Percentiles rank a stretch among this genome's conserved stretches.
phyloP scores from a whole-genome alignment of 2,113 vertebrate genomes.

The Brienomyrus brachyistius region DNA sequence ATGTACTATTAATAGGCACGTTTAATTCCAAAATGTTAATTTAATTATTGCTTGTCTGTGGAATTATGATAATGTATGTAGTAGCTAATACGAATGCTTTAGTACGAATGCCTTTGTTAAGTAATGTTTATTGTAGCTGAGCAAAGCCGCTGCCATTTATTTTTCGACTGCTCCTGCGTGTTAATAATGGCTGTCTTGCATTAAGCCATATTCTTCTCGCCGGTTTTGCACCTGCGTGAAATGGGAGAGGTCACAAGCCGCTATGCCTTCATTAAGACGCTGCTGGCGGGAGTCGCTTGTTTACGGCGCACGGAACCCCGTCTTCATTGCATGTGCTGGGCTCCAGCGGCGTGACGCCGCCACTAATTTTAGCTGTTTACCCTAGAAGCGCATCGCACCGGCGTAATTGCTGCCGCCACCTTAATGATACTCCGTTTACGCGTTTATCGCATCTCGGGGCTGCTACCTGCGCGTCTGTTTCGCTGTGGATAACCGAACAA shows the following conservation, averaged over 20 bases:
- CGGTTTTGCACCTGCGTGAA: slow-evolving; percentile 1
- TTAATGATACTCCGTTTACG: slow-evolving; percentile 3
- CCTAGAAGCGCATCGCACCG: slow-evolving; percentile 11
- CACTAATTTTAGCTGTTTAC: slow-evolving; percentile 20
- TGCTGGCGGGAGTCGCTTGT: neutral
- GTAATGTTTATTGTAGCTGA: neutral
- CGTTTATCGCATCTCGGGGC: neutral
- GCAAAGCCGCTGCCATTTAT: neutral
- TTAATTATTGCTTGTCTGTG: neutral
- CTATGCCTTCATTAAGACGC: neutral
- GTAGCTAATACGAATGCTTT: neutral
- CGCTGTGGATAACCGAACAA: slow-evolving; percentile 4
- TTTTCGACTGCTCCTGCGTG: neutral
- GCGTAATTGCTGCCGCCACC: slow-evolving; percentile 2
- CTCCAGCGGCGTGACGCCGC: neutral
- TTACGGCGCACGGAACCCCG: neutral
- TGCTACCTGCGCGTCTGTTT: neutral
- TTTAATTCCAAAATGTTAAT: neutral
- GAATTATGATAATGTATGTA: neutral
- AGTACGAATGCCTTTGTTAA: neutral
- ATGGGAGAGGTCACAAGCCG: neutral
- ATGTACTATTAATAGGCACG: slow-evolving; percentile 1
- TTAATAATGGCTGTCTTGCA: neutral
- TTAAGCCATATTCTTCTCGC: neutral
- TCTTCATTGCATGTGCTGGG: neutral